These are phyloP conservation scores for Cichladusa arquata DNA, from an alignment of 2,113 vertebrate species.

Conservation along the genomic window DNA sequence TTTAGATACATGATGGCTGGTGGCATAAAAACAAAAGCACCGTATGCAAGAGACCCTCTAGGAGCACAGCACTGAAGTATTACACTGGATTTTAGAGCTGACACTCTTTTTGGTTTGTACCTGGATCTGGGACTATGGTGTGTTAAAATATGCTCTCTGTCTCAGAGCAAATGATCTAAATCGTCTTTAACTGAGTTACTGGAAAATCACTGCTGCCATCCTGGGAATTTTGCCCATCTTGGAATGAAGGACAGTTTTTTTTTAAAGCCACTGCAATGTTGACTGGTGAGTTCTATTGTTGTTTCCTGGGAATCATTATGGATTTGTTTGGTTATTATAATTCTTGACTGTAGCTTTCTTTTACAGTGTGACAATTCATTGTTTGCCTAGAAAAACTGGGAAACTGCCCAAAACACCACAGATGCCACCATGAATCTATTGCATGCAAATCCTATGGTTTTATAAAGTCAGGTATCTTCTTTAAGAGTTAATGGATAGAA, in stretches of 20 bases:
- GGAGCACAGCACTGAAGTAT: background rate
- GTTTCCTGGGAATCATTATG: background rate
- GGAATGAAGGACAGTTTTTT: background rate
- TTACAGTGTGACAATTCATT: background rate
- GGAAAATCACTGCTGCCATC: background rate
- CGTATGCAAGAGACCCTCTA: background rate
- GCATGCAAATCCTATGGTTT: background rate
- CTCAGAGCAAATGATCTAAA: conserved; percentile 40
- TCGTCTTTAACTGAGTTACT: conserved; percentile 1
- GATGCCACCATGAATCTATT: background rate
- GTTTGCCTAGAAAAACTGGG: background rate
- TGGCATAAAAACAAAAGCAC: background rate
- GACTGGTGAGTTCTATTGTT: background rate
- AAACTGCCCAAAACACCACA: background rate
- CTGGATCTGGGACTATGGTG: background rate
- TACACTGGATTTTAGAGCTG: background rate
- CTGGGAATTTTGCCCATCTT: background rate
- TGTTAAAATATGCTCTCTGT: conserved; percentile 33
- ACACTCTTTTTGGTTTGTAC: background rate
- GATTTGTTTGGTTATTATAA: background rate
- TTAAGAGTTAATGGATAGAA: background rate
- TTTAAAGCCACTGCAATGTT: background rate
- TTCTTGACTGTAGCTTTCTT: background rate
- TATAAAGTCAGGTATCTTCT: background rate
- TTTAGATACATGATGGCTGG: background rate